A percentile compares a stretch with the other conserved stretches of the same genome.
Evolutionary conservation across 2,797 vertebrate genomes (phyloP).

Genomic region (Ctenosaura bakeri): DNA sequence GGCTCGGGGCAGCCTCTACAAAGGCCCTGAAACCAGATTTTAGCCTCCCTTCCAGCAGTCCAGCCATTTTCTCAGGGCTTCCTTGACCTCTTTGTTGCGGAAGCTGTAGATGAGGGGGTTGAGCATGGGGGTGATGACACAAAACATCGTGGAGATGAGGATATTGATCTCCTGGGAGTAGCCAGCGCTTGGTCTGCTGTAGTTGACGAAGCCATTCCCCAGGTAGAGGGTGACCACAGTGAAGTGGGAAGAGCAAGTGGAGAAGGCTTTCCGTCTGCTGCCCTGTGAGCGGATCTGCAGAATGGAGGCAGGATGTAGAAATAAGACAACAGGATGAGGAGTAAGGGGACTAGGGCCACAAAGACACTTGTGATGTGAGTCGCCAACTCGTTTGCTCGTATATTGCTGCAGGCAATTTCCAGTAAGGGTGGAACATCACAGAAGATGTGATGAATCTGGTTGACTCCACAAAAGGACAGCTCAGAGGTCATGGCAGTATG

Average conservation of each 20-base stretch:
- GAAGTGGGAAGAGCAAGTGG: conserved; percentile 71
- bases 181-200: conserved; percentile 48
- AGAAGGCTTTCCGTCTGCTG: conserved; percentile 64
- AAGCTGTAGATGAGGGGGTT: conserved; percentile 77
- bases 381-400: conserved; percentile 45
- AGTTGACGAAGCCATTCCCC: conserved; percentile 68
- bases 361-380: conserved; percentile 57
- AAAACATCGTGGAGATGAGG: conserved; percentile 50
- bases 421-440: conserved; percentile 73
- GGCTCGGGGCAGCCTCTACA: no score
- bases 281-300: conserved; percentile 22
- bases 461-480: conserved; percentile 63
- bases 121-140: conserved; percentile 67
- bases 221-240: conserved; percentile 59
- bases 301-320: conserved; percentile 60
- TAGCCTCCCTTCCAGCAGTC: fast-evolving
- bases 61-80: conserved; percentile 37
- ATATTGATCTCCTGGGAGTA: fast-evolving
- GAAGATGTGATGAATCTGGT: conserved; percentile 73
- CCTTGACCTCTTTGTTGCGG: conserved; percentile 65
- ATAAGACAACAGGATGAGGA: conserved; percentile 62
- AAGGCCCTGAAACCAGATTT: no score
- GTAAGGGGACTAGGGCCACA: conserved; percentile 54
- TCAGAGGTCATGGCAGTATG: conserved; percentile 32
- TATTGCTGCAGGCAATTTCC: conserved; percentile 62